Evolutionary conservation across 2,888 invertebrate genomes (phyloP), one percentile per base, ranked within the genome.

Genomic region (Dynastes hyllus): DNA sequence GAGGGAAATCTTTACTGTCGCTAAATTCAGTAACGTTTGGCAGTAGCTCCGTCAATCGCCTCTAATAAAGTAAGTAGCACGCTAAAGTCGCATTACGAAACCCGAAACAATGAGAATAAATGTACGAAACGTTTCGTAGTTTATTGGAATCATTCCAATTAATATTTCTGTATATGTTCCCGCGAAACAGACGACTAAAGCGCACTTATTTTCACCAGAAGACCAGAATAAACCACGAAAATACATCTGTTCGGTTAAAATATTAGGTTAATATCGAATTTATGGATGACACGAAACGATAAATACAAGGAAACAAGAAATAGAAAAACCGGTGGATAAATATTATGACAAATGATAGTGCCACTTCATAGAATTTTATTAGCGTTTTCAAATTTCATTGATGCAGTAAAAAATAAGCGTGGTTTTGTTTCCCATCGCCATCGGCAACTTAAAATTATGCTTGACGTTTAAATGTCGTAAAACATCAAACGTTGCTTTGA

Each of bases 101-200:
- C 51, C 67, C 8, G 50, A 51, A 69, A 69, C 51, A 69, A 69
- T 69, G 29, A 29, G 16, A 51, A 22, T 51, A 50, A 69, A 69
- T 67, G 22, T 67, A 67, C 16, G 22, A 50, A 16, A 50, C 9
- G 45, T 67, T 67, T 67, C 67, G 27, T 69, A 69, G 51, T 69
- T 69, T 69, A 69, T 51, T 69, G 69, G 69, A 69, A 69, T 51
- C 29, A 22, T 51, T 69, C 69, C 69, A 69, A 67, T 67, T 67
- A 45, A 69, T 69, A 69, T 29, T 51, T 69, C 40, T 29, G 9
- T 27, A 67, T 69, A 22, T 53, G 51, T 29, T 9, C 16, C 16
- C 27, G 27, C 51, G 32, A 51, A 51, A 69, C 63, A 29, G 32
- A 63, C 27, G 63, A 51, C 51, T 29, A 69, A 69, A 45, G 29